These are phyloP conservation scores for Leucophenga maculata DNA, from an alignment of 2,888 invertebrate genomes.

Conservation along the genomic window DNA sequence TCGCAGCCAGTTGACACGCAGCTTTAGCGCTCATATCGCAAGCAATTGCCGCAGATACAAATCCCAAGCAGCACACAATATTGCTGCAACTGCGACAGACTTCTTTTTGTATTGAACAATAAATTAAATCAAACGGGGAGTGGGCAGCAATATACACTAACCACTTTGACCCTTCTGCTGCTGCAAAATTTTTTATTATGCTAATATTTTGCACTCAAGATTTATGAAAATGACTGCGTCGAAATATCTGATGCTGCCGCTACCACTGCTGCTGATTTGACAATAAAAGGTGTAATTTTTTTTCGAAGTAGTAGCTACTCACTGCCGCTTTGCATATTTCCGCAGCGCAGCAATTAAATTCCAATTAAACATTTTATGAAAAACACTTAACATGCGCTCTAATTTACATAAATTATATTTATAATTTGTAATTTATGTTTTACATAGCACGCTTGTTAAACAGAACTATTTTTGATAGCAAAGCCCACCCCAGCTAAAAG, in stretches of 20 bases:
- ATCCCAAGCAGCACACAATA: neutral
- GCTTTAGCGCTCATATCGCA: conserved; percentile 19
- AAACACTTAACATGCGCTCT: neutral
- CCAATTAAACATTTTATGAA: conserved; percentile 7
- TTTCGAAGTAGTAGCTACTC: neutral
- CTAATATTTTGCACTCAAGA: conserved; percentile 62
- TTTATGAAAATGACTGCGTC: conserved; percentile 64
- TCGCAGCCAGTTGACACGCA: conserved; percentile 47
- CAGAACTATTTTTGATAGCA: too few species aligned
- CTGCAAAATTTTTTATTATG: conserved; percentile 58
- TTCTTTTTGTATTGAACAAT: conserved; percentile 47
- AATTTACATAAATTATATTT: conserved; percentile 20
- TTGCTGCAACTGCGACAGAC: conserved; percentile 15
- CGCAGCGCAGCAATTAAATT: neutral
- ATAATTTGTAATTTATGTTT: neutral
- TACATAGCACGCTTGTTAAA: neutral
- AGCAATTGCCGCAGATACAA: conserved; percentile 10
- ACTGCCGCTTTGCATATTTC: neutral
- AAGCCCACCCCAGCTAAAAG: too few species aligned
- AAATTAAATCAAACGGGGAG: conserved; percentile 40
- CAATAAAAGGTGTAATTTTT: too few species aligned
- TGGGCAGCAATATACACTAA: neutral
- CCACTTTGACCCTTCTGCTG: conserved; percentile 63
- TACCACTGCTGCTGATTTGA: too few species aligned
- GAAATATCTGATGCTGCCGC: conserved; percentile 1